phyloP scores from a whole-genome alignment of 2,113 vertebrate genomes.

The Semicossyphus pulcher region DNA sequence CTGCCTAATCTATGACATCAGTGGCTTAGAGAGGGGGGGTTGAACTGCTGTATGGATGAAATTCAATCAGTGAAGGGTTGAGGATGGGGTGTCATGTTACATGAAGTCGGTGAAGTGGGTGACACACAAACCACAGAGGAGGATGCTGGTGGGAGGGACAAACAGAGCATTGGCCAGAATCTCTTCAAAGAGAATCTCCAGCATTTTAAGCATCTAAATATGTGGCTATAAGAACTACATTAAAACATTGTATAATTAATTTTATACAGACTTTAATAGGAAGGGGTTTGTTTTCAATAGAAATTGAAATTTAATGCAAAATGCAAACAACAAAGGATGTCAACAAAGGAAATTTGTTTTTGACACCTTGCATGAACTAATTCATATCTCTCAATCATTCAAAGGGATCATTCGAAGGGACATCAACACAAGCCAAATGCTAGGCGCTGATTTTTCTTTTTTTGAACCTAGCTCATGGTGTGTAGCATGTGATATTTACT shows the following conservation, averaged over 20 bases:
- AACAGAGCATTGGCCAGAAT: neutral
- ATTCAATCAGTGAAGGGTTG: conserved; percentile 55
- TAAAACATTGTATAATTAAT: too few species aligned
- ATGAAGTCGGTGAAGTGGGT: conserved; percentile 32
- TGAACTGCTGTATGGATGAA: conserved; percentile 53
- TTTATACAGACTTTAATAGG: too few species aligned
- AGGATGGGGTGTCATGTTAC: conserved; percentile 55
- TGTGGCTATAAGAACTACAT: too few species aligned
- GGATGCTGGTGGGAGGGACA: conserved; percentile 14
- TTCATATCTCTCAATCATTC: too few species aligned
- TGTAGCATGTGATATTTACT: neutral
- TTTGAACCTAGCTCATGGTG: neutral
- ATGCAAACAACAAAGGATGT: too few species aligned
- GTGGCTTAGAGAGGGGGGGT: conserved; percentile 2
- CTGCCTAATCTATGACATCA: conserved; percentile 18
- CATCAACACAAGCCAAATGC: too few species aligned
- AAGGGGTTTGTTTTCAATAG: too few species aligned
- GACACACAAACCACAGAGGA: conserved; percentile 37
- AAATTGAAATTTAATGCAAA: too few species aligned
- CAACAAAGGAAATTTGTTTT: too few species aligned
- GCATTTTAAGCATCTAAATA: too few species aligned
- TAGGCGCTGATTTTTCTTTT: neutral
- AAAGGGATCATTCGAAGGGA: too few species aligned
- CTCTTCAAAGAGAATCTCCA: neutral
- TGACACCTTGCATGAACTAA: too few species aligned